phyloP scores from a whole-genome alignment of 2,113 vertebrate genomes.

The Aegotheles bennettii region DNA sequence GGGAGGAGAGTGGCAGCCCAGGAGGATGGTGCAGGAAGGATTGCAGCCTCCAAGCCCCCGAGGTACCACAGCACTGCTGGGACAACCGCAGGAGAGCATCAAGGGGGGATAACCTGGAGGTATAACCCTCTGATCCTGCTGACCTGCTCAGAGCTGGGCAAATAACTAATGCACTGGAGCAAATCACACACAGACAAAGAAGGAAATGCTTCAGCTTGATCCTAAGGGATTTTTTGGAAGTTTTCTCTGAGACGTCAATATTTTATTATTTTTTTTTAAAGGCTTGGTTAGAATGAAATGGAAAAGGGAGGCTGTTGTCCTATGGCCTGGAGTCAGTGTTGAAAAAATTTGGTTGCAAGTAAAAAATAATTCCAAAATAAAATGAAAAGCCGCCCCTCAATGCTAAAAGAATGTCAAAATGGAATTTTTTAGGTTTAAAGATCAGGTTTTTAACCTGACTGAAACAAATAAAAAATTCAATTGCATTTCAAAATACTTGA shows the following conservation, averaged over 20 bases:
- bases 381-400: background rate
- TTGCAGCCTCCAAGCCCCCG: accelerated
- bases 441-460: background rate
- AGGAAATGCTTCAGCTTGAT: background rate
- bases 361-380: background rate
- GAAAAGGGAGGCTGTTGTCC: background rate
- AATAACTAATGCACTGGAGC: background rate
- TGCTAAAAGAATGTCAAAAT: background rate
- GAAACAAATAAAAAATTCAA: background rate
- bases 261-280: background rate
- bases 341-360: background rate
- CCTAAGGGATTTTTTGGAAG: background rate
- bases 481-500: background rate
- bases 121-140: background rate
- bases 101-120: accelerated
- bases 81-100: background rate
- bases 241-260: background rate
- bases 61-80: background rate
- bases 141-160: background rate
- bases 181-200: background rate
- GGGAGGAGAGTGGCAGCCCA: background rate
- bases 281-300: background rate
- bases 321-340: background rate
- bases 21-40: background rate
- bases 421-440: background rate